Conservation (phyloP, 1,140 invertebrate species). For the Mactra quadrangularis region DNA sequence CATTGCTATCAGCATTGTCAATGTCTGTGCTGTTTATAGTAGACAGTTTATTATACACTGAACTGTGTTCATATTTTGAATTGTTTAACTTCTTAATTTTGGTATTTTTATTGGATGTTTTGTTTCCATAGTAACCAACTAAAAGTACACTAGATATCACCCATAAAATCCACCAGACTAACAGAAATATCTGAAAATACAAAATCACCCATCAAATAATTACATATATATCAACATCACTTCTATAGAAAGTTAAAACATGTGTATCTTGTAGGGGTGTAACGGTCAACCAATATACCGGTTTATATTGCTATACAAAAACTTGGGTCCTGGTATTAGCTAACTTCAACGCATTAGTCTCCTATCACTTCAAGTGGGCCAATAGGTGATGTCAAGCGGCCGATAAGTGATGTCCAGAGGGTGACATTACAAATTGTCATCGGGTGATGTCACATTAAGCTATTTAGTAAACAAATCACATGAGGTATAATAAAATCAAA, state of each 20-base stretch:
- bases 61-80: not conserved
- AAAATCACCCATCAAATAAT: not conserved
- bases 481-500: no score
- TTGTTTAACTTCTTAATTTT: no score
- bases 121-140: slow-evolving; percentile 22
- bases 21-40: not conserved
- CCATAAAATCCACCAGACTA: slow-evolving; percentile 24
- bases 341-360: not conserved
- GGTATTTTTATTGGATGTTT: not conserved
- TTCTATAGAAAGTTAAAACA: not conserved
- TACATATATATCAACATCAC: not conserved
- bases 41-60: not conserved
- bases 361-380: no score
- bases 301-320: no score
- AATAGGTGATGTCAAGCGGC: not conserved
- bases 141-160: slow-evolving; percentile 12
- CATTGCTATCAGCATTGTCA: not conserved
- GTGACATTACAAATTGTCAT: not conserved
- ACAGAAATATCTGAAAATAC: slow-evolving; percentile 5
- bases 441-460: no score
- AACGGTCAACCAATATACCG: no score
- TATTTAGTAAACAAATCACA: no score
- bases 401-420: not conserved
- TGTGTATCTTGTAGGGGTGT: no score
- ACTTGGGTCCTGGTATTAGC: no score